Percentiles rank a stretch among this genome's conserved stretches.
Conservation (phyloP, 2,113 vertebrate genomes). For the Chionomys nivalis region DNA sequence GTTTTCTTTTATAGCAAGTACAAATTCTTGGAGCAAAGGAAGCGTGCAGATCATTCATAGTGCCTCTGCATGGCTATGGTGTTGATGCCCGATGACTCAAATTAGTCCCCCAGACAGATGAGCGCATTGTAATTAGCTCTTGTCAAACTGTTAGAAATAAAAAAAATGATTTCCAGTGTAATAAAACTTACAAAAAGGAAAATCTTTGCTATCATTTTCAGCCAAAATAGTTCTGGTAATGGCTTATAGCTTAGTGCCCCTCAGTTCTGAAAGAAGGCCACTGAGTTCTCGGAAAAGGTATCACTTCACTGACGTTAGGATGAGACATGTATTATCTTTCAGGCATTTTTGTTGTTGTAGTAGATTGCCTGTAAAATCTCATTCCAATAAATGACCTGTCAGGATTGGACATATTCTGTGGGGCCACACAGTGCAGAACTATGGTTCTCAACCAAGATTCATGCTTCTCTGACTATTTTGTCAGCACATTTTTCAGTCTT, state of each 20-base stretch:
- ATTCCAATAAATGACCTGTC: conserved; percentile 60
- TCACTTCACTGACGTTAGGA: conserved; percentile 48
- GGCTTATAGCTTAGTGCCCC: conserved; percentile 74
- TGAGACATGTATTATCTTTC: conserved; percentile 26
- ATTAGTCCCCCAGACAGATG: conserved; percentile 73
- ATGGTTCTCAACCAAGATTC: conserved; percentile 23
- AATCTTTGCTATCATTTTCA: conserved; percentile 65
- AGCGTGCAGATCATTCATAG: conserved; percentile 60
- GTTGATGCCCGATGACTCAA: conserved; percentile 77
- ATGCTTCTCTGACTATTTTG: conserved; percentile 12
- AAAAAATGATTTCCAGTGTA: conserved; percentile 78
- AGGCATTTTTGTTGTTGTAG: conserved; percentile 19
- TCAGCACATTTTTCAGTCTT: conserved; percentile 31
- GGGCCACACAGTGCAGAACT: background rate
- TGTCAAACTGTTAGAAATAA: conserved; percentile 80
- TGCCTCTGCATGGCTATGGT: conserved; percentile 73
- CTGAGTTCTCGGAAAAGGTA: conserved; percentile 67
- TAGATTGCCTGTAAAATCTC: conserved; percentile 48
- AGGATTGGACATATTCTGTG: background rate
- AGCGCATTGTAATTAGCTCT: conserved; percentile 82
- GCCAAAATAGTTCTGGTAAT: conserved; percentile 78
- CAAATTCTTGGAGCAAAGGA: conserved; percentile 75
- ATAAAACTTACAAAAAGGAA: conserved; percentile 76
- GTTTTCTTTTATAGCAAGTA: conserved; percentile 79
- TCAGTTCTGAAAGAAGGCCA: conserved; percentile 78